Conservation (phyloP, 2,113 vertebrate genomes). For the Petrocephalus zakoni region DNA sequence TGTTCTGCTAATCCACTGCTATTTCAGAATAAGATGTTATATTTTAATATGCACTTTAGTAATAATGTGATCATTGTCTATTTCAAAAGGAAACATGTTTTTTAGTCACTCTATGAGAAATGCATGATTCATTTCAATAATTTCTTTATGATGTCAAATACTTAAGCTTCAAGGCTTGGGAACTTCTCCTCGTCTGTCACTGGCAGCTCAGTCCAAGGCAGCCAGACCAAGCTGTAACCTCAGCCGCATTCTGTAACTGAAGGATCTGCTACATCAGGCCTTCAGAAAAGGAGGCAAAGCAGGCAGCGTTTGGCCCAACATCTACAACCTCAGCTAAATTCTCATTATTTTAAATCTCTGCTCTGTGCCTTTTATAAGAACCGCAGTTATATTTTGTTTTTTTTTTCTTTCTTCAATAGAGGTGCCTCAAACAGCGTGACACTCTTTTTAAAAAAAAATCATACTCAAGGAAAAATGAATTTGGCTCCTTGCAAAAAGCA, state of each 20-base stretch:
- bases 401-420: not conserved
- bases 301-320: constrained; percentile 45
- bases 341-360: constrained; percentile 35
- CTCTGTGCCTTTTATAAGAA: constrained; percentile 19
- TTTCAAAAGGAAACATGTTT: not conserved
- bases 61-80: not conserved
- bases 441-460: not conserved
- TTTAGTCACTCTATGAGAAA: not conserved
- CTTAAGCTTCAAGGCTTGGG: not conserved
- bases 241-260: constrained; percentile 52
- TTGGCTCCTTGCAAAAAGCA: not conserved
- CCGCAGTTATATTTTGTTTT: not conserved
- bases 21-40: not conserved
- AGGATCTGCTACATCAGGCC: constrained; percentile 56
- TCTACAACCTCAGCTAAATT: constrained; percentile 39
- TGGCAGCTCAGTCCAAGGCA: constrained; percentile 28
- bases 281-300: constrained; percentile 48
- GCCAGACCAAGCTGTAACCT: constrained; percentile 49
- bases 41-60: not conserved
- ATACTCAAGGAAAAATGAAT: not conserved
- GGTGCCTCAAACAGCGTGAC: not conserved
- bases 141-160: not conserved
- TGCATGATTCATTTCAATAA: not conserved
- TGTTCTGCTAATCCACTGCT: not conserved
- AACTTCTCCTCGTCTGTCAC: not conserved